Base-by-base conservation (phyloP, 2,797 vertebrate species). In the Microctenopoma steveboyesi region DNA sequence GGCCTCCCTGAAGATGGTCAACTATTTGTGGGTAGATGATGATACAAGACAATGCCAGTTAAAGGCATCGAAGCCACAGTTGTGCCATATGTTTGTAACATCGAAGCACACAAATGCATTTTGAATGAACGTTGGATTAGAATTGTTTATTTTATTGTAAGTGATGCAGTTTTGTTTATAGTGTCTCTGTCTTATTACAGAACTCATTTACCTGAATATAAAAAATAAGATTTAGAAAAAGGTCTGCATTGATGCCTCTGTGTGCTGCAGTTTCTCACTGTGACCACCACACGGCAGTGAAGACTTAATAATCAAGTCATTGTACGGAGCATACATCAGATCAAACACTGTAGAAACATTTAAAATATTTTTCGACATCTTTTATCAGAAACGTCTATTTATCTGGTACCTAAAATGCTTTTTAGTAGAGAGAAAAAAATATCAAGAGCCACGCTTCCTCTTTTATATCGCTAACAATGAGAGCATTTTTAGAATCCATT, bases 241-340 rank as follows among this genome's bases (percentile, higher is more conserved):
- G 22, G 22, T 22, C 22, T 39, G 7, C 22, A n/a, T 2, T 62
- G 18, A 22, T 0, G 2, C 13, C 13, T 15, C 30, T 25, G 27
- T 42, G 10, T 28, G n/a, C 7, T 67, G 60, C 46, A 49, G 7
- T 75, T 75, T 3, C 4, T 5, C 4, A 6, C 2, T 45, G 2
- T 51, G 11, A 55, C 74, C 89, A 63, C 37, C 8, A 68, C 84
- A 35, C 28, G 58, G 63, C 53, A 79, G 76, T 51, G 6, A 66
- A 69, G 65, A 37, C 2, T 16, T 39, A 48, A 7, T 22, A 4
- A 11, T 4, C 16, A 57, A 60, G 8, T 14, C 43, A 50, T 1
- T 4, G 42, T 59, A 51, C 4, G 1, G 43, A 15, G 7, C 14
- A 5, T 16, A 45, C 15, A 3, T 3, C 14, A 4, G 42, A n/a